phyloP scores from a whole-genome alignment of 2,113 vertebrate species.

The Oncorhynchus mykiss region DNA sequence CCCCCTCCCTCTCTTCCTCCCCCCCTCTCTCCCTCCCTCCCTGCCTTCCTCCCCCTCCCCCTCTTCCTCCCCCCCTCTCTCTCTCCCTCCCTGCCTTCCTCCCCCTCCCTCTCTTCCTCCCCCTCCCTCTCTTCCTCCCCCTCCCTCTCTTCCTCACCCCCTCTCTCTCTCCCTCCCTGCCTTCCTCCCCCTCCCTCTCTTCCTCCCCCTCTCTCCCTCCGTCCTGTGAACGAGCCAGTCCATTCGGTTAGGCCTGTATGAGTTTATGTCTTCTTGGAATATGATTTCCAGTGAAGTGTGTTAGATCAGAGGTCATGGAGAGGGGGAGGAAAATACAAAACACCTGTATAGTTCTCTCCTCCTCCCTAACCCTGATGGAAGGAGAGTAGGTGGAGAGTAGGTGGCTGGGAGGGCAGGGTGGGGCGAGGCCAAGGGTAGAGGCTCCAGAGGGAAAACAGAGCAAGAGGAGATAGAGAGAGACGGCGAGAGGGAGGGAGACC shows the following conservation, averaged over 20 bases:
- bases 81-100: too few species aligned
- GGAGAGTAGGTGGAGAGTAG: constrained; percentile 36
- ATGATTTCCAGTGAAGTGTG: constrained; percentile 35
- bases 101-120: fast-evolving
- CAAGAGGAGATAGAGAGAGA: neutral
- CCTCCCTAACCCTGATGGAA: constrained; percentile 33
- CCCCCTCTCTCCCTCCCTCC: too few species aligned
- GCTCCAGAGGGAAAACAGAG: neutral
- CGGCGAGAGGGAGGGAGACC: neutral
- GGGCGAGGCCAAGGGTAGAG: neutral
- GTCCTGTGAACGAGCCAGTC: neutral
- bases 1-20: too few species aligned
- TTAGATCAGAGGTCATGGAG: constrained; percentile 20
- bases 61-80: too few species aligned
- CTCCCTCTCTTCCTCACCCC: too few species aligned
- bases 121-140: neutral
- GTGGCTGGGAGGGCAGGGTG: neutral
- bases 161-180: too few species aligned
- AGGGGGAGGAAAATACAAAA: constrained; percentile 19
- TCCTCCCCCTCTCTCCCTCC: neutral
- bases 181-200: neutral
- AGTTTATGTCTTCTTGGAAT: neutral
- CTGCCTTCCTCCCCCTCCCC: too few species aligned
- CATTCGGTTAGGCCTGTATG: neutral
- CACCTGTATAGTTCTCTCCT: constrained; percentile 8